Conservation (phyloP, 2,797 vertebrate species). For the Chelidonichthys spinosus region DNA sequence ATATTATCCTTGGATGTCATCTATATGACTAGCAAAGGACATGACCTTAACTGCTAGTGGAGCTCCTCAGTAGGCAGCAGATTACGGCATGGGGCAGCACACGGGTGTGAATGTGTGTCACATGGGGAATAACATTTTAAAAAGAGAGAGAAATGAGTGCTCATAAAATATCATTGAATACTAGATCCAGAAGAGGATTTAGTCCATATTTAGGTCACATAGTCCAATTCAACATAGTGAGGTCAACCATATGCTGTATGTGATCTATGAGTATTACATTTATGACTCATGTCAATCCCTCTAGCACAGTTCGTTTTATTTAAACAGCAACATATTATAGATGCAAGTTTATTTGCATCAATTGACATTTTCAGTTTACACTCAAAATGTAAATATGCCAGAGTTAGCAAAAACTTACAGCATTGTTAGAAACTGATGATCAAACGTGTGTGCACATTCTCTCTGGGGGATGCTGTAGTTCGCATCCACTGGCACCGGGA, state of each 20-base stretch:
- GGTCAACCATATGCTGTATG: too few relatives aligned
- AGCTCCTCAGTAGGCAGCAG: too few relatives aligned
- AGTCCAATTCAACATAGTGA: neutral
- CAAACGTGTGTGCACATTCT: neutral
- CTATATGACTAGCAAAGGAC: neutral
- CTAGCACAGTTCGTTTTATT: neutral
- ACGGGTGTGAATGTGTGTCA: too few relatives aligned
- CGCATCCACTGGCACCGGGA: slow-evolving; percentile 27
- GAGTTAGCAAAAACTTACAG: too few relatives aligned
- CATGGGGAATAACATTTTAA: neutral
- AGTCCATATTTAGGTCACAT: neutral
- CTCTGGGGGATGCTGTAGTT: slow-evolving; percentile 24
- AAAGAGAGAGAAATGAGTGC: neutral
- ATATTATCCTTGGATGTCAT: neutral
- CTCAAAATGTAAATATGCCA: too few relatives aligned
- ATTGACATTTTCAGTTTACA: too few relatives aligned
- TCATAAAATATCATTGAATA: neutral
- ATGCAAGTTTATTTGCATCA: too few relatives aligned
- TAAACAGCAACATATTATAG: neutral
- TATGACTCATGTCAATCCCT: neutral
- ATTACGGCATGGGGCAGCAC: too few relatives aligned
- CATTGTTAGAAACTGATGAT: neutral
- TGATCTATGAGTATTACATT: too few relatives aligned
- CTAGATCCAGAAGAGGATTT: neutral
- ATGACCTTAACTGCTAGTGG: neutral